Base-by-base conservation (phyloP, 2,113 vertebrate genomes). In the Dendrocopos noguchii region DNA sequence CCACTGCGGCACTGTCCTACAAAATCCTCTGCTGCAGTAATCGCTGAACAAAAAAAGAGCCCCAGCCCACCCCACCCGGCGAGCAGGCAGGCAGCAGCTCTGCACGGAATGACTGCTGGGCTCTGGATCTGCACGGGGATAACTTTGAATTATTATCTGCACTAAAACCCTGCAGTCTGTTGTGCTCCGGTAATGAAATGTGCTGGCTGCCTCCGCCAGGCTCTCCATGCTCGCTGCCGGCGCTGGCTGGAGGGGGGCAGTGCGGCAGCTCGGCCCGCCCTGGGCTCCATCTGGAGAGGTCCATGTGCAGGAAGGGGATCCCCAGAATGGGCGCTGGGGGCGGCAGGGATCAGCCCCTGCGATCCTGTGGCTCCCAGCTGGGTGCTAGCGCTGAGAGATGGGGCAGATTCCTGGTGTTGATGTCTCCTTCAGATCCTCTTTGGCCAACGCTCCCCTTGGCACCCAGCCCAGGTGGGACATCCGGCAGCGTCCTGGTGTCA, bases 11-110 rank as follows among this genome's bases (percentile, higher is more conserved):
- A 84, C 87, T 95, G 82, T 74, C 91, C 95, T 95, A 96, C 95
- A 95, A 97, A 97, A 96, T 33, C 90, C 93, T 95, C 67, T 77
- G 90, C 96, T 93, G 94, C 95, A 82, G 91, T 60, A 71, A 70
- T 39, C 12, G 31, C 90, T 53, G 74, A 28, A 73, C 84, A 90
- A 88, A 55, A 47, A 80, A 33, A 20, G 3, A 42, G 22, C 8
- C 17, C 34, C 56, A 28, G 7, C 18, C 52, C 56, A 47, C 24
- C 31, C 77, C 18, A 33, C 10, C 57, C 93, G 87, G 67, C 10
- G 6, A 93, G 91, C 77, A 9, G 50, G 91, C 91, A 84, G 17
- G 7, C 88, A 87, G 82, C 75, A 61, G 93, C 80, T 52, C 81
- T n/a, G 94, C 2, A 7, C 68, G 84, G 75, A 78, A 88, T 82